Percentiles rank a stretch among this genome's conserved stretches.
phyloP scores from a whole-genome alignment of 2,888 invertebrate genomes.

The Capitulum mitella region DNA sequence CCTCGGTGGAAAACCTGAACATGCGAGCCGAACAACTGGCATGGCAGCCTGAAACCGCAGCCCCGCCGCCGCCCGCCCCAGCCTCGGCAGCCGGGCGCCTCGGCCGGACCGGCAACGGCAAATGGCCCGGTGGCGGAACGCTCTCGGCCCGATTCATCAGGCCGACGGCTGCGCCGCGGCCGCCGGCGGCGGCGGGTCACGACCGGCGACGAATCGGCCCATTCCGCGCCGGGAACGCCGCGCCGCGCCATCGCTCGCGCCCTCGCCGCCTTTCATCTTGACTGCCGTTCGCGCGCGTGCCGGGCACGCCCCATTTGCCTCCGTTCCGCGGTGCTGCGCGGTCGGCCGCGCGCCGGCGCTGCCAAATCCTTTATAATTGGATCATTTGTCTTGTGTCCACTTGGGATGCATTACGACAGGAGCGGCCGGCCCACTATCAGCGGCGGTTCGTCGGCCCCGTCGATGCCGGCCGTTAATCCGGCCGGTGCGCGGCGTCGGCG shows the following conservation, averaged over 20 bases:
- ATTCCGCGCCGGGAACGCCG: not conserved
- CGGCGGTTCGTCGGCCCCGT: not conserved
- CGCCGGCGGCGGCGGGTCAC: not conserved
- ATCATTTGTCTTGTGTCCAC: constrained; percentile 13
- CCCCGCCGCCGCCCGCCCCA: too few species aligned
- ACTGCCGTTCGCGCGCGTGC: not conserved
- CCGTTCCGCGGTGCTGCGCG: not conserved
- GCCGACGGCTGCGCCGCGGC: too few species aligned
- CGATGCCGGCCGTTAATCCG: not conserved
- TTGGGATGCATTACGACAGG: not conserved
- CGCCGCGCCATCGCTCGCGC: not conserved
- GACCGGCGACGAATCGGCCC: not conserved
- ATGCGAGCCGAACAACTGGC: too few species aligned
- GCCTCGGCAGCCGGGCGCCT: too few species aligned
- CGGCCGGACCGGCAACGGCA: too few species aligned
- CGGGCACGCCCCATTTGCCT: not conserved
- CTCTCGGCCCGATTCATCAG: too few species aligned
- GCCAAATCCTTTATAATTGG: constrained; percentile 17
- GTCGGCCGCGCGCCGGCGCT: not conserved
- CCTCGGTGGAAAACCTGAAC: too few species aligned
- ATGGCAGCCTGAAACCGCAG: too few species aligned
- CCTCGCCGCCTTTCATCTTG: not conserved
- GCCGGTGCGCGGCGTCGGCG: too few species aligned
- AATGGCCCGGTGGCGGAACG: too few species aligned
- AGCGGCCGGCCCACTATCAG: not conserved